These are phyloP conservation scores for Rhabdornis inornatus DNA, from an alignment of 2,113 vertebrate genomes.

Conservation along the genomic window DNA sequence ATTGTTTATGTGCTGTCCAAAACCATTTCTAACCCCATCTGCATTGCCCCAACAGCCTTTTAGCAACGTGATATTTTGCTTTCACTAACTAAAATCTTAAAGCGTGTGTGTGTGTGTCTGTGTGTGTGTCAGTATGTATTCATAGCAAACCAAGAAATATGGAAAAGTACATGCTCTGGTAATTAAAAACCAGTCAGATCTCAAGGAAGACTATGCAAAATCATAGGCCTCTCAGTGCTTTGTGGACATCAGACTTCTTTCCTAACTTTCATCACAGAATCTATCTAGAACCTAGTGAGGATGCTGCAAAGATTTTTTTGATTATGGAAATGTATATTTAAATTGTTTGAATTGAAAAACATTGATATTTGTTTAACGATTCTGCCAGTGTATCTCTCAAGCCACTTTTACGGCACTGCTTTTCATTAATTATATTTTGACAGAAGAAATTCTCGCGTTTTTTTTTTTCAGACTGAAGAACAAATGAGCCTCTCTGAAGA, in stretches of 20 bases:
- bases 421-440: constrained; percentile 53
- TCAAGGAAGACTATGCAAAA: not conserved
- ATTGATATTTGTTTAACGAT: not conserved
- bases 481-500: constrained; percentile 66
- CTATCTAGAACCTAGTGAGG: constrained; percentile 3
- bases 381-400: not conserved
- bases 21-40: not conserved
- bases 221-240: not conserved
- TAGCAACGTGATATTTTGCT: not conserved
- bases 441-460: constrained; percentile 31
- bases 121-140: not conserved
- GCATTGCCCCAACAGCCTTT: not conserved
- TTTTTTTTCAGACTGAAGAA: constrained; percentile 57
- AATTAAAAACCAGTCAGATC: not conserved
- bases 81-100: not conserved
- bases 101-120: not conserved
- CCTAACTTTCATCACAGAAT: not conserved
- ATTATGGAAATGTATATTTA: not conserved
- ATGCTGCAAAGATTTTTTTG: not conserved
- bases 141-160: not conserved
- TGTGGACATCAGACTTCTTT: not conserved
- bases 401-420: not conserved
- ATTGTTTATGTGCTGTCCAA: not conserved
- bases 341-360: not conserved
- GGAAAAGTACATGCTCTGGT: not conserved